Percentiles rank a stretch among this genome's conserved stretches.
Conservation (phyloP, 2,888 invertebrate genomes). For the Cyclophora albipunctata region DNA sequence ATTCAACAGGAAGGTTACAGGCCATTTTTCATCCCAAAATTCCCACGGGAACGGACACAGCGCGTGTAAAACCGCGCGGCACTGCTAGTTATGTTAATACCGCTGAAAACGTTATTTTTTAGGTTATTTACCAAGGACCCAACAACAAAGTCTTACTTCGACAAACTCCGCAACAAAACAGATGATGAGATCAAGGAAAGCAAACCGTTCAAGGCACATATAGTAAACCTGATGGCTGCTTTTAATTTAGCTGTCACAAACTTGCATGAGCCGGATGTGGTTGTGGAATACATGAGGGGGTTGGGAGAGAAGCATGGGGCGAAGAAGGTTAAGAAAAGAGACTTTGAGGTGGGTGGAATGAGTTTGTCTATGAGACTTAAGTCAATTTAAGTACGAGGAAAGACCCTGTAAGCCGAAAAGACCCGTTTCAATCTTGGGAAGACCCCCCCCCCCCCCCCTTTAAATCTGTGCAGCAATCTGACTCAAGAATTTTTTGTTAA, state of each 20-base stretch:
- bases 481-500: too few species aligned
- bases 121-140: conserved; percentile 43
- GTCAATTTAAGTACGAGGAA: too few species aligned
- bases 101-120: neutral
- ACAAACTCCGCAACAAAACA: conserved; percentile 28
- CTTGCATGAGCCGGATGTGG: conserved; percentile 44
- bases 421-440: too few species aligned
- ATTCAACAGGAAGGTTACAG: too few species aligned
- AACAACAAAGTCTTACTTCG: conserved; percentile 41
- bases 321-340: conserved; percentile 27
- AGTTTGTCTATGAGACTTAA: too few species aligned
- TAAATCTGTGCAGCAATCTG: too few species aligned
- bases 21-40: too few species aligned
- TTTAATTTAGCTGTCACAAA: conserved; percentile 37
- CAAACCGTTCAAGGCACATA: conserved; percentile 46
- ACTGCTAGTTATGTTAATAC: too few species aligned
- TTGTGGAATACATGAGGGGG: conserved; percentile 45
- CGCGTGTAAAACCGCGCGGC: too few species aligned
- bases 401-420: too few species aligned
- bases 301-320: conserved; percentile 43
- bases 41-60: too few species aligned
- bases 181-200: conserved; percentile 33
- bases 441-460: too few species aligned
- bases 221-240: conserved; percentile 45
- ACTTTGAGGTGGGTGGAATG: conserved; percentile 41